phyloP scores from a whole-genome alignment of 2,797 vertebrate species.

The Sciaenops ocellatus region DNA sequence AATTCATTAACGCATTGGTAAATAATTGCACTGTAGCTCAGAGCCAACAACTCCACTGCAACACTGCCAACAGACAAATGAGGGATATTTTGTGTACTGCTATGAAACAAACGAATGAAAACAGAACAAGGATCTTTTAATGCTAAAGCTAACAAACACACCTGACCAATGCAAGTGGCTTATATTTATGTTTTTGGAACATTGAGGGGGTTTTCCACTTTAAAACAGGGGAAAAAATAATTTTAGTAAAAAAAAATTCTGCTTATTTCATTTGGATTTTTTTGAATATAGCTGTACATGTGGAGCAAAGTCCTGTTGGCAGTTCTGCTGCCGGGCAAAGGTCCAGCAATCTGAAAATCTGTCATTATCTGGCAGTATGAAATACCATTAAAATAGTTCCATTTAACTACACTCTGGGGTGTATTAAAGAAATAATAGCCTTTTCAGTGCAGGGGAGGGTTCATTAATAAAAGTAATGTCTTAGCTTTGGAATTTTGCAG shows the following conservation, averaged over 20 bases:
- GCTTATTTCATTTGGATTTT: conserved; percentile 51
- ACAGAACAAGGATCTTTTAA: background rate
- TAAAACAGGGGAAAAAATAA: background rate
- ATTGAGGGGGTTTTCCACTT: background rate
- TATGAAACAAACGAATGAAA: background rate
- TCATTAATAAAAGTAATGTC: conserved; percentile 80
- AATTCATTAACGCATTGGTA: conserved; percentile 13
- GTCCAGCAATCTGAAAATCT: conserved; percentile 38
- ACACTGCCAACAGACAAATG: background rate
- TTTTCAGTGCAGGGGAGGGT: conserved; percentile 69
- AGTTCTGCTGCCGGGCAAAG: conserved; percentile 1
- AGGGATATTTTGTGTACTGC: background rate
- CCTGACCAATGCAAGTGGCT: background rate
- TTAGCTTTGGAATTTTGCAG: conserved; percentile 67
- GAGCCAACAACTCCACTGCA: conserved; percentile 1
- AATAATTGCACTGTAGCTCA: background rate
- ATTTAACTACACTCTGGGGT: conserved; percentile 70
- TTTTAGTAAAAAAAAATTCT: background rate
- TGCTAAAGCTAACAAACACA: background rate
- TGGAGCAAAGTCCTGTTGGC: conserved; percentile 20
- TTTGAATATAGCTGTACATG: conserved; percentile 22
- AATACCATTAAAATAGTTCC: conserved; percentile 62
- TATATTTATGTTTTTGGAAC: conserved; percentile 7
- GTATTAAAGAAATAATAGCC: conserved; percentile 73
- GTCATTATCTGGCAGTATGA: conserved; percentile 54